Evolutionary conservation across 2,797 vertebrate genomes (phyloP).

Genomic region (Micropoecilia bifurca): DNA sequence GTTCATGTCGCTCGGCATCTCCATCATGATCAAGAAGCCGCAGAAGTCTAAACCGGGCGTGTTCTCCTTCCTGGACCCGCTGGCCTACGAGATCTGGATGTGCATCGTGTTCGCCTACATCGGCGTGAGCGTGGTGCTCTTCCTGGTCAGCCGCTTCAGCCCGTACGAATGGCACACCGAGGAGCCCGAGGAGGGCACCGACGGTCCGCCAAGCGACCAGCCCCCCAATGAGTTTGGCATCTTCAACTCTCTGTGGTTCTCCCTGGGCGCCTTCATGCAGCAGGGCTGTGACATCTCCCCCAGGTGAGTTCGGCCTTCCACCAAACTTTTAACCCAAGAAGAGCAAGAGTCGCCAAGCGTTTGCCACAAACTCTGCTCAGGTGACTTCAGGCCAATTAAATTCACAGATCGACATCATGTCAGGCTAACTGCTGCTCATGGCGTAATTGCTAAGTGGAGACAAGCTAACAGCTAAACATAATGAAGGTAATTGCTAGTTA

Average conservation of each 20-base stretch:
- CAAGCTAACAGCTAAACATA: background rate
- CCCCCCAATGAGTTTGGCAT: constrained; percentile 98
- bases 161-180: constrained; percentile 97
- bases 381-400: no score
- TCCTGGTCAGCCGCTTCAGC: constrained; percentile 97
- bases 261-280: constrained; percentile 97
- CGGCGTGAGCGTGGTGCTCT: constrained; percentile 97
- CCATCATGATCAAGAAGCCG: constrained; percentile 98
- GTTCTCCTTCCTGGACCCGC: constrained; percentile 96
- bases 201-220: constrained; percentile 93
- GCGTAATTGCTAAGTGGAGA: background rate
- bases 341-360: background rate
- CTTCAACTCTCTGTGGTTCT: constrained; percentile 98
- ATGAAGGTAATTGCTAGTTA: background rate
- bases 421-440: background rate
- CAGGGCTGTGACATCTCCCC: constrained; percentile 96
- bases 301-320: constrained; percentile 52
- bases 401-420: no score
- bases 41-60: constrained; percentile 97
- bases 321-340: background rate
- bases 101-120: constrained; percentile 98
- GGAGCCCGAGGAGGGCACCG: constrained; percentile 94
- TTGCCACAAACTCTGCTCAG: background rate
- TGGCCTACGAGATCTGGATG: constrained; percentile 99
- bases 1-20: constrained; percentile 97